phyloP scores from a whole-genome alignment of 2,113 vertebrate species.

The Tinamus guttatus region DNA sequence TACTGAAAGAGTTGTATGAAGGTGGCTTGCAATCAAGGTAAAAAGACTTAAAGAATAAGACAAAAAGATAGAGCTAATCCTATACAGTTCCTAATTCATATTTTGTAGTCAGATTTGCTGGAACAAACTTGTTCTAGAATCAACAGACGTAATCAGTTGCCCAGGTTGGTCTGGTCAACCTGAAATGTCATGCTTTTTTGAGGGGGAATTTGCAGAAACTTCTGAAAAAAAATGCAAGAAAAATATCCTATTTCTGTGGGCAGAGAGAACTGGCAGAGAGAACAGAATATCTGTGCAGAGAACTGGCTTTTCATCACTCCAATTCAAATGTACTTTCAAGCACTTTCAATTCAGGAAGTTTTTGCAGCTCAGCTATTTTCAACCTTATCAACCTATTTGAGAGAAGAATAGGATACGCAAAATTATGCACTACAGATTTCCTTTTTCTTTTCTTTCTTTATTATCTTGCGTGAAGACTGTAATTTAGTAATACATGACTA shows the following conservation, averaged over 20 bases:
- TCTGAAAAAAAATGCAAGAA: neutral
- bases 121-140: neutral
- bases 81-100: neutral
- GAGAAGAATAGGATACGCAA: neutral
- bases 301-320: neutral
- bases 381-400: neutral
- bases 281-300: accelerated
- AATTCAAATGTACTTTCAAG: neutral
- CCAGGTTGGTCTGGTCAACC: neutral
- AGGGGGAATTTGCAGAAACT: neutral
- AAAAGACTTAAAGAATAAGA: neutral
- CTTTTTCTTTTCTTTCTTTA: neutral
- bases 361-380: neutral
- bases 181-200: neutral
- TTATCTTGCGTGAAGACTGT: neutral
- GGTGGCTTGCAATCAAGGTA: neutral
- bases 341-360: neutral
- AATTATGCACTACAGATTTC: neutral
- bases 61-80: neutral
- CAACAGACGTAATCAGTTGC: neutral
- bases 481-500: neutral
- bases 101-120: neutral
- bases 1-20: neutral
- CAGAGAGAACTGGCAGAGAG: too few relatives aligned
- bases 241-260: neutral